phyloP scores from a whole-genome alignment of 2,113 vertebrate genomes.

The Leptocoma aspasia region DNA sequence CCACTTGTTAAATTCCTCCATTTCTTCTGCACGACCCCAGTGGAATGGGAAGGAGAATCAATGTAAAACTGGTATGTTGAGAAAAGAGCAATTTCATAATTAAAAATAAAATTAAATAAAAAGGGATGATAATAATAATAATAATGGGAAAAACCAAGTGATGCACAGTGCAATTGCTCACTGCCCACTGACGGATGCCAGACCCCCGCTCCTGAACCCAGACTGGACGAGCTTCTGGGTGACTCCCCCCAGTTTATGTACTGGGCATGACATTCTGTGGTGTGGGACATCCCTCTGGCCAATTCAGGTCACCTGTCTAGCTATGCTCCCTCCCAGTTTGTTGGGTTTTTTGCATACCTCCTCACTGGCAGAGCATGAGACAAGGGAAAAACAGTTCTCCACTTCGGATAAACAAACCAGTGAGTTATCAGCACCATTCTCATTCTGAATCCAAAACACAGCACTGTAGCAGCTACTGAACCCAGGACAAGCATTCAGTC shows the following conservation, averaged over 20 bases:
- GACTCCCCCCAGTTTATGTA: background rate
- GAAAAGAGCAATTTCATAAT: background rate
- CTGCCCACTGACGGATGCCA: background rate
- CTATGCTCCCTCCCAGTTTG: background rate
- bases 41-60: background rate
- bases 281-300: background rate
- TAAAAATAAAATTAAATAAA: background rate
- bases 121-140: too few relatives aligned
- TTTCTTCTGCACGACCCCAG: background rate
- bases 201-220: background rate
- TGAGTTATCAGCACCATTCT: background rate
- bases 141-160: background rate
- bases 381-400: background rate
- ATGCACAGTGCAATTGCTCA: background rate
- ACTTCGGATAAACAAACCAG: background rate
- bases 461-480: background rate
- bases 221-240: accelerated
- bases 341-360: background rate
- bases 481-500: background rate
- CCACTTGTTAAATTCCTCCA: background rate
- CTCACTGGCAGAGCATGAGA: background rate
- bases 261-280: accelerated
- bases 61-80: background rate
- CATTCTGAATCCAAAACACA: background rate
- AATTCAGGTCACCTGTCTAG: background rate